Percentiles rank a stretch among this genome's conserved stretches.
phyloP scores from a whole-genome alignment of 2,113 vertebrate species.

The Herpetotheres cachinnans region DNA sequence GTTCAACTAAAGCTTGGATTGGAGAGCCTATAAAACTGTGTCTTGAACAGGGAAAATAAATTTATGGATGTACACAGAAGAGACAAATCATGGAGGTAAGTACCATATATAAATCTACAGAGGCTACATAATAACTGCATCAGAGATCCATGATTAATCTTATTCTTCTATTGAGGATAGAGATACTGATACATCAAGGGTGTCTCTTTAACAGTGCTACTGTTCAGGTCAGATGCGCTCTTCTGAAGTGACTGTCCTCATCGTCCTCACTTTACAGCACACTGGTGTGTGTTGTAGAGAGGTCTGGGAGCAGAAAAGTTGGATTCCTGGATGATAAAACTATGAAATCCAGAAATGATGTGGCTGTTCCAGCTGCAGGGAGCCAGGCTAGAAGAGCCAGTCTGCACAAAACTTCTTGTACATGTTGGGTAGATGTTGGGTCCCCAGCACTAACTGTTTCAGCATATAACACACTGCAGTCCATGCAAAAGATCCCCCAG shows the following conservation, averaged over 20 bases:
- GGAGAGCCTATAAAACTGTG: neutral
- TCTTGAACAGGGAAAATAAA: neutral
- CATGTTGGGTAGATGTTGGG: rapidly evolving
- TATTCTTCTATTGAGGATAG: neutral
- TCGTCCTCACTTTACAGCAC: neutral
- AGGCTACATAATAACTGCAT: neutral
- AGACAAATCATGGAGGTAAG: neutral
- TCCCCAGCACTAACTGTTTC: neutral
- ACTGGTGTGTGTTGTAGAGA: neutral
- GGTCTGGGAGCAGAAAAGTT: neutral
- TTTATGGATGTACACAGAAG: neutral
- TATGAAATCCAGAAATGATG: rapidly evolving
- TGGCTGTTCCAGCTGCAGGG: neutral
- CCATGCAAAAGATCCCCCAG: neutral
- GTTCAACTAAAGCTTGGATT: neutral
- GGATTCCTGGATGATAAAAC: neutral
- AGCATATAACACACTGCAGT: rapidly evolving
- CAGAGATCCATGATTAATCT: neutral
- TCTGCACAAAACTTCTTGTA: neutral
- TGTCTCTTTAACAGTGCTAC: neutral
- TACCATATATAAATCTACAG: neutral
- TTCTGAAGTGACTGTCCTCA: neutral
- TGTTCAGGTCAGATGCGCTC: neutral
- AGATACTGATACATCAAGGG: neutral
- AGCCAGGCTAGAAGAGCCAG: neutral